Base-by-base conservation (phyloP, 2,888 invertebrate genomes). In the Hypselothyrea guttata region DNA sequence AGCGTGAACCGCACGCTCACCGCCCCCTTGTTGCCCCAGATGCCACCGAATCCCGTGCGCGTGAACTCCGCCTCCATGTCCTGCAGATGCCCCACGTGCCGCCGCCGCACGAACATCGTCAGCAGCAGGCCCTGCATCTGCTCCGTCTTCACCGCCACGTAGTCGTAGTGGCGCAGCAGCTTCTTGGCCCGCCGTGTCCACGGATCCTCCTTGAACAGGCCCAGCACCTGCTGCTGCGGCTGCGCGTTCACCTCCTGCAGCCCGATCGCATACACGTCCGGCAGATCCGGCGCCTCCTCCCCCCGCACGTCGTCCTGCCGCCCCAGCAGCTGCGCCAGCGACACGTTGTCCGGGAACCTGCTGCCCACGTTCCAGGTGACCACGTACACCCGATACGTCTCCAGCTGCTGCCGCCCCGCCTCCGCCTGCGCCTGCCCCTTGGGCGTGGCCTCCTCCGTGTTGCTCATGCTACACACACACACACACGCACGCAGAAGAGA, bases 21-120 rank as follows among this genome's bases (percentile, higher is more conserved):
- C 2, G 96, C 98, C 13, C 98, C 98, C 91, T 98, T 98, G 90
- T 98, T 98, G 22, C 98, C 98, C 98, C 97, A 98, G 91, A 96
- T 93, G 52, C 98, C 98, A 22, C 95, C 95, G 62, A 98, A 92
- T 1, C 98, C 98, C 52, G 98, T 97, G 81, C 95, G 94, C 0
- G 97, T 97, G 77, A 95, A 96, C 86, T 95, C 94, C 1, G 95
- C 93, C 88, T 98, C 97, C 51, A 98, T 93, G 83, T 96, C 94
- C 67, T 96, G 92, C 40, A 98, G 90, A 90, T 95, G 94, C n/a
- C 93, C 91, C 3, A 98, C 90, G 90, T 97, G 96, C 79, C 93
- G 93, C 73, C 95, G 91, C 65, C 95, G 92, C 27, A 95, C 93
- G 87, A 95, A 98, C 9, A 96, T 91, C 48, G 94, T 92, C 12